These are phyloP conservation scores for Gadopsis bispinosus DNA, from an alignment of 2,797 vertebrate genomes.

Conservation along the genomic window DNA sequence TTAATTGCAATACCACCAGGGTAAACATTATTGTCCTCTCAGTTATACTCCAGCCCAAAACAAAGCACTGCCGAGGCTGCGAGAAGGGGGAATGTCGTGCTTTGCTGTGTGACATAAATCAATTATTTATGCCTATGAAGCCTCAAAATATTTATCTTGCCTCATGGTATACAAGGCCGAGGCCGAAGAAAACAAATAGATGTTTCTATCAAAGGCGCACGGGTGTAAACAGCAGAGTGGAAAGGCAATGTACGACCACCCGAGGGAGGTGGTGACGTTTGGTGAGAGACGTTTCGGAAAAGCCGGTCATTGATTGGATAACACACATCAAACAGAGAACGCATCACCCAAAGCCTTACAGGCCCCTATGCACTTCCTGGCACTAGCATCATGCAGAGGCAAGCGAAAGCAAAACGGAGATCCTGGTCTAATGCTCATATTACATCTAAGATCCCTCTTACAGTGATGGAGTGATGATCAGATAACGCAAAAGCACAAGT, in stretches of 20 bases:
- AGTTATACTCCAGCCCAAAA: slow-evolving; percentile 67
- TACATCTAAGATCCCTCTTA: slow-evolving; percentile 6
- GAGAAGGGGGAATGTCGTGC: slow-evolving; percentile 77
- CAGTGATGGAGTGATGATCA: slow-evolving; percentile 23
- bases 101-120: slow-evolving; percentile 81
- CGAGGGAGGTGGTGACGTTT: slow-evolving; percentile 51
- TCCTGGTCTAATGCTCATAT: not conserved
- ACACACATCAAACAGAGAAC: slow-evolving; percentile 65
- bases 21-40: slow-evolving; percentile 86
- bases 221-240: slow-evolving; percentile 74
- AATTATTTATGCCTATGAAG: slow-evolving; percentile 84
- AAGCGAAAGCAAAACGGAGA: slow-evolving; percentile 10
- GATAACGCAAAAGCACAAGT: slow-evolving; percentile 25
- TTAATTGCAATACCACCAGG: slow-evolving; percentile 81
- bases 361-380: slow-evolving; percentile 29
- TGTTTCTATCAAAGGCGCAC: slow-evolving; percentile 74
- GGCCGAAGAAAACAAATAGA: slow-evolving; percentile 81
- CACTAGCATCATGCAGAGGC: slow-evolving; percentile 17
- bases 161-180: slow-evolving; percentile 64
- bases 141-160: slow-evolving; percentile 85
- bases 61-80: slow-evolving; percentile 70
- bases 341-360: slow-evolving; percentile 48
- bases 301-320: slow-evolving; percentile 63
- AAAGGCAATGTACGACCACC: slow-evolving; percentile 62
- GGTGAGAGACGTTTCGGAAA: slow-evolving; percentile 58